phyloP scores from a whole-genome alignment of 2,888 invertebrate genomes.

The Netelia virgata region DNA sequence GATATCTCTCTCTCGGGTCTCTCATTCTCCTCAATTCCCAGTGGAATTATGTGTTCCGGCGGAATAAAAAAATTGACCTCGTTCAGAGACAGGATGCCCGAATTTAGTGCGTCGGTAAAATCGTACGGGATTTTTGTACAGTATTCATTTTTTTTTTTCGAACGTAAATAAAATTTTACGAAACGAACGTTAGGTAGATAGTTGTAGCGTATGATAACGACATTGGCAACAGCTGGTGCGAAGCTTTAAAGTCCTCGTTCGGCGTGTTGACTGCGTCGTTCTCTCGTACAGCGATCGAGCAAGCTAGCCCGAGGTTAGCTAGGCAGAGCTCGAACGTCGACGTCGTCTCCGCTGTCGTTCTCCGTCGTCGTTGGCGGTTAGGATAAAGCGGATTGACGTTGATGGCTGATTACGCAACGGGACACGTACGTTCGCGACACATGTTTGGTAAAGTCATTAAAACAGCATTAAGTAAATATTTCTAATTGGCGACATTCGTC shows the following conservation, averaged over 20 bases:
- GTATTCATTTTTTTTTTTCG: not conserved
- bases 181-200: too few relatives aligned
- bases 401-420: conserved; percentile 59
- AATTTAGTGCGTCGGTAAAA: not conserved
- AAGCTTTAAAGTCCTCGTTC: conserved; percentile 62
- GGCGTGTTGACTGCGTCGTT: conserved; percentile 19
- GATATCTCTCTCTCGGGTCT: not conserved
- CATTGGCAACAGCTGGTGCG: conserved; percentile 74
- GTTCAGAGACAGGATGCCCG: not conserved
- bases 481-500: not conserved
- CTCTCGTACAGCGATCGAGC: not conserved
- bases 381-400: conserved; percentile 66
- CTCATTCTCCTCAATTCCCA: not conserved
- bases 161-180: too few relatives aligned
- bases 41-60: conserved; percentile 2
- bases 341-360: conserved; percentile 46
- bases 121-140: not conserved
- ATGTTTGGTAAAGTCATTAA: conserved; percentile 12
- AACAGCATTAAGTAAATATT: conserved; percentile 43
- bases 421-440: conserved; percentile 20
- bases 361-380: conserved; percentile 50
- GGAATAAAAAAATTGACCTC: not conserved
- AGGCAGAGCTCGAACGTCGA: conserved; percentile 12
- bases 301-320: conserved; percentile 38
- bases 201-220: conserved; percentile 76